These are phyloP conservation scores for Calliopum simillimum DNA, from an alignment of 2,888 invertebrate genomes.

Conservation along the genomic window DNA sequence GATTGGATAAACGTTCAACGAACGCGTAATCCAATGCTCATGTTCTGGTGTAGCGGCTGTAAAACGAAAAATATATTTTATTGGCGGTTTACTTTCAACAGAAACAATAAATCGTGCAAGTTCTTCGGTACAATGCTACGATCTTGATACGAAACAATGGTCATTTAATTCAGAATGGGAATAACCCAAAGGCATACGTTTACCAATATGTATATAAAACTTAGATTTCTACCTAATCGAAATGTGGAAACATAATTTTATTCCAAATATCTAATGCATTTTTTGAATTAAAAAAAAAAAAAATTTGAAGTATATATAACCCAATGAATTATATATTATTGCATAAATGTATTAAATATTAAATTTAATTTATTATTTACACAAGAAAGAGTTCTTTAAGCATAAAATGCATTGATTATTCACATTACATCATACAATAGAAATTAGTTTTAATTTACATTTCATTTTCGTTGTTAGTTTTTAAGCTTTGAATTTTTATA, in stretches of 20 bases:
- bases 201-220: slow-evolving; percentile 5
- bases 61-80: slow-evolving; percentile 73
- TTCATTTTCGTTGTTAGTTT: background rate
- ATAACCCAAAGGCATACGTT: slow-evolving; percentile 70
- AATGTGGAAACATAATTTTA: background rate
- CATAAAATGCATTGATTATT: no score
- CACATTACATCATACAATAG: background rate
- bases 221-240: background rate
- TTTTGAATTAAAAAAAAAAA: slow-evolving; percentile 5
- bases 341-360: background rate
- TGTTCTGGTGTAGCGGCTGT: slow-evolving; percentile 76
- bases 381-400: background rate
- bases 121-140: slow-evolving; percentile 75
- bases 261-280: slow-evolving; percentile 6
- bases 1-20: no score
- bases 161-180: slow-evolving; percentile 70
- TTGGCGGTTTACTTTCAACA: slow-evolving; percentile 77
- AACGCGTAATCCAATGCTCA: slow-evolving; percentile 74
- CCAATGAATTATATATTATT: slow-evolving; percentile 1
- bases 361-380: slow-evolving; percentile 4
- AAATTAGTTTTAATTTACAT: background rate
- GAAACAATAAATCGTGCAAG: slow-evolving; percentile 76
- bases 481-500: background rate
- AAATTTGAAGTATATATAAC: slow-evolving; percentile 2
- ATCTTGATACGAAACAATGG: slow-evolving; percentile 73